Conservation (phyloP, 2,888 invertebrate genomes). For the Temnothorax unifasciatus region DNA sequence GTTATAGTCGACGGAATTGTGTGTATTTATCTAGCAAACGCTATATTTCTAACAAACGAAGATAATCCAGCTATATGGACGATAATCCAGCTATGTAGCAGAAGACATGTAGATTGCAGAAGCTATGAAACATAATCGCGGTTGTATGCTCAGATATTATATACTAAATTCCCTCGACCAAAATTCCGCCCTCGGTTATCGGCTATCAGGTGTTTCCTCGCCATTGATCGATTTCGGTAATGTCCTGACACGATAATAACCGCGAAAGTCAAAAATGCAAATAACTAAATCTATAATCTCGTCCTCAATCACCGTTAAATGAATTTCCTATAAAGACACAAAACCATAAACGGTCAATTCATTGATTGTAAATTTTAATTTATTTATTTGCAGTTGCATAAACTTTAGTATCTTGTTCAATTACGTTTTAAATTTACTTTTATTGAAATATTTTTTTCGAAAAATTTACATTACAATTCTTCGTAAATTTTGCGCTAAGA, state of each 20-base stretch:
- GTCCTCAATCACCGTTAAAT: slow-evolving; percentile 4
- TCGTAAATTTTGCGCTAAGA: neutral
- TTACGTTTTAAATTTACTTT: neutral
- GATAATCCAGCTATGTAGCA: slow-evolving; percentile 11
- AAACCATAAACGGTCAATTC: neutral
- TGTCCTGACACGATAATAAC: slow-evolving; percentile 51
- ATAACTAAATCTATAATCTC: slow-evolving; percentile 7
- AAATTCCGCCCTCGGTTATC: slow-evolving; percentile 47
- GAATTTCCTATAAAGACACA: neutral
- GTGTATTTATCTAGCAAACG: neutral
- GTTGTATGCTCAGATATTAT: slow-evolving; percentile 40
- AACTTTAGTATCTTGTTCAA: neutral
- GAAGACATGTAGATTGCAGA: slow-evolving; percentile 34
- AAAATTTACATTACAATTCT: neutral
- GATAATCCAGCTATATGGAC: slow-evolving; percentile 5
- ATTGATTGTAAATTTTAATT: slow-evolving; percentile 1
- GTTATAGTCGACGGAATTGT: neutral
- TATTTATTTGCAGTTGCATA: neutral
- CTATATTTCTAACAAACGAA: slow-evolving; percentile 1
- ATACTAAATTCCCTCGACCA: slow-evolving; percentile 49
- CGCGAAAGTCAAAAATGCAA: slow-evolving; percentile 28
- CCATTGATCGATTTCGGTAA: slow-evolving; percentile 62
- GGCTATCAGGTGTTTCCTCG: slow-evolving; percentile 66
- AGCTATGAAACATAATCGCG: slow-evolving; percentile 36
- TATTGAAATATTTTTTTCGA: neutral